Evolutionary conservation across 2,797 vertebrate genomes (phyloP), one percentile per base, ranked within the genome.

Genomic region (Knipowitschia caucasica): DNA sequence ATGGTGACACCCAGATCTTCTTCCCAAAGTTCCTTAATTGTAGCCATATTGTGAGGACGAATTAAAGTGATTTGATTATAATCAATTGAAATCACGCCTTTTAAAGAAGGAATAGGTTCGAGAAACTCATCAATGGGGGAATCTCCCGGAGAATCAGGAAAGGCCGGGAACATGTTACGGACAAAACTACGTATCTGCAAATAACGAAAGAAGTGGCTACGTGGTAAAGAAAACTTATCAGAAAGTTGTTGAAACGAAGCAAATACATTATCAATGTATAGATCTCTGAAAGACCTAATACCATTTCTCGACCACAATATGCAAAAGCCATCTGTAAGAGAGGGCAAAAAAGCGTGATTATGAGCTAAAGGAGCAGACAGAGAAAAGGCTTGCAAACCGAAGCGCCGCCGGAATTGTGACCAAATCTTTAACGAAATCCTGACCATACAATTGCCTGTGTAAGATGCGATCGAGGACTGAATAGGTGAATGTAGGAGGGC

Each of bases 1-100:
- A 59, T 53, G 15, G 2, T 38, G 14, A 30, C 38, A 3, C 44
- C 45, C 21, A 53, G 18, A 11, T 67, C 50, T 11, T 62, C 54
- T 25, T 62, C 44, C 50, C 31, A 59, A 7, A 29, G 42, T 5
- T 24, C n/a, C n/a, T n/a, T n/a, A n/a, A n/a, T n/a, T n/a, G n/a
- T n/a, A n/a, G n/a, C n/a, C n/a, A n/a, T n/a, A n/a, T n/a, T n/a
- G 3, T 27, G n/a, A 17, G 24, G 12, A 14, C 10, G 1, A 10
- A 52, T 9, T 25, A 12, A 4, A 10, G 11, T 52, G 12, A 52
- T 67, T 29, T 52, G 31, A 14, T 26, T 42, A 14, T 61, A 56
- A 35, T 29, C 35, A 23, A 14, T 25, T 27, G 53, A 56, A 14
- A 47, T 35, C 6, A 33, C 12, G 4, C 23, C 35, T 12, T 31